Evolutionary conservation across 2,113 vertebrate genomes (phyloP), one percentile per base, ranked within the genome.

Genomic region (Chaetura pelagica): DNA sequence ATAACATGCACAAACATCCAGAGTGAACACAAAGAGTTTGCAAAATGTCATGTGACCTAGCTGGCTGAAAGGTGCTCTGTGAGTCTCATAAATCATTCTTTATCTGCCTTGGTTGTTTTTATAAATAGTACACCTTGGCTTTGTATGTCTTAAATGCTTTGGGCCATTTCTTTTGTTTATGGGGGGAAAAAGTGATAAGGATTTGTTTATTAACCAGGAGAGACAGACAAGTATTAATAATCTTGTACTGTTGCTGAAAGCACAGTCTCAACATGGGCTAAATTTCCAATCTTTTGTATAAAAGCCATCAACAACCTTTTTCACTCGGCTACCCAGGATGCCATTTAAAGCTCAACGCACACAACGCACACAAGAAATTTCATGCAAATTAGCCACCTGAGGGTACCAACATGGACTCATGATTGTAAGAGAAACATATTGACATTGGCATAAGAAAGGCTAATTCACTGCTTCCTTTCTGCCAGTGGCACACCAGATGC

Each of bases 381-480:
- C 85, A 96, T 54, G 64, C 91, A 97, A 97, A 95, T 98, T 73
- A 97, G 82, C 89, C 95, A 97, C 94, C 44, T 24, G 95, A 97
- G 95, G 95, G 66, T 97, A 97, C 83, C 94, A 93, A 94, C 93
- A 93, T 1, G 6, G 88, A 67, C 76, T 69, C 44, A 10, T 21
- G 86, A 93, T 49, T 81, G 66, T 82, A 96, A 94, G 24, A 92
- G 69, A 96, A 97, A 94, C 90, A 86, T 96, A 96, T 51, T 95
- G 97, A 96, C 88, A 94, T 55, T 74, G 94, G 84, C 88, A 94
- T 89, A 91, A 97, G 97, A 95, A 95, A 89, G 3, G 18, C 84
- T 97, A 96, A 97, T 97, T 96, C 96, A 96, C 94, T 86, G 73
- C 90, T 89, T 92, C 90, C 85, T 94, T 97, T 94, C 90, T 97